These are phyloP conservation scores for Saccostrea cuccullata DNA, from an alignment of 1,140 invertebrate species.

Conservation along the genomic window DNA sequence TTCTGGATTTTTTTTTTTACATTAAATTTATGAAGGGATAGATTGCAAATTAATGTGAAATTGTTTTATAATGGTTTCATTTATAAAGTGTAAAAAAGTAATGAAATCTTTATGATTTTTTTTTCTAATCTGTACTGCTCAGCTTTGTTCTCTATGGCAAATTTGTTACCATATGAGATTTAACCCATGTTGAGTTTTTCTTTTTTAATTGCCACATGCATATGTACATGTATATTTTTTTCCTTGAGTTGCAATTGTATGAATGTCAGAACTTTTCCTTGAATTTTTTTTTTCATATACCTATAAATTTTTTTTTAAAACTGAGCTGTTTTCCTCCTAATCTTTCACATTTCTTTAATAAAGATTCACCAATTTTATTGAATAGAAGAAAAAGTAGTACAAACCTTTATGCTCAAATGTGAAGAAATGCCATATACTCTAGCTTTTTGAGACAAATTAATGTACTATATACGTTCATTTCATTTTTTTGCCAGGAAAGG, in stretches of 20 bases:
- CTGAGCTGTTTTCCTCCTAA: background rate
- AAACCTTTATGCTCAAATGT: background rate
- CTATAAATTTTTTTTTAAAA: background rate
- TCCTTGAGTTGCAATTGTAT: background rate
- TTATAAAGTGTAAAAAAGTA: no score
- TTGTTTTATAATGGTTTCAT: no score
- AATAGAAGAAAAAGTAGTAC: background rate
- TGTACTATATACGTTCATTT: no score
- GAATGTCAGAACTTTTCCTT: background rate
- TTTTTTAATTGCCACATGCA: background rate
- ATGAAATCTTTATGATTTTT: no score
- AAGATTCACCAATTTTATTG: background rate
- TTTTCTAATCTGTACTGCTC: no score
- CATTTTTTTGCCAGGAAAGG: constrained; percentile 83
- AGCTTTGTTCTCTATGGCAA: constrained; percentile 29
- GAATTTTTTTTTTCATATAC: background rate
- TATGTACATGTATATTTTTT: background rate
- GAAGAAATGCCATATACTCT: background rate
- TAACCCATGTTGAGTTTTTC: background rate
- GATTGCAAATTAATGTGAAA: no score
- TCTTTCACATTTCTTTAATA: background rate
- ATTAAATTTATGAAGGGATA: background rate
- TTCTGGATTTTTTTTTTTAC: background rate
- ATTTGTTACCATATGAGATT: constrained; percentile 6
- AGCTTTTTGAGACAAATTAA: background rate